These are phyloP conservation scores for Trichechus manatus DNA, from an alignment of 2,113 vertebrate species.

Conservation along the genomic window DNA sequence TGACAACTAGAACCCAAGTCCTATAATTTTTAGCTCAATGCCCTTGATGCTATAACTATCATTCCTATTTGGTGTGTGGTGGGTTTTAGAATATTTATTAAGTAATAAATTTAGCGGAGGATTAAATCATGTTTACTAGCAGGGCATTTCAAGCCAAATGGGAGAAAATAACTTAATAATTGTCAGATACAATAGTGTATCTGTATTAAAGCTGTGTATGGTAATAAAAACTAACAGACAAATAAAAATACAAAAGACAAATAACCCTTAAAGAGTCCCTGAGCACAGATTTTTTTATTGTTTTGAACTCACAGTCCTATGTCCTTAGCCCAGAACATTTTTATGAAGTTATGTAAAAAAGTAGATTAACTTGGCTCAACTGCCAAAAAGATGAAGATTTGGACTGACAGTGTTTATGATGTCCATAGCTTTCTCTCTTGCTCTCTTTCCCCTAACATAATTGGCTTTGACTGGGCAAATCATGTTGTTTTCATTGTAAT, in stretches of 20 bases:
- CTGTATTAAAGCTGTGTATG: slow-evolving; percentile 54
- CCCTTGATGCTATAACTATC: slow-evolving; percentile 8
- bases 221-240: slow-evolving; percentile 61
- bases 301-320: not conserved
- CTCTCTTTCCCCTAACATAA: slow-evolving; percentile 78
- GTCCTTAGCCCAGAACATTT: slow-evolving; percentile 28
- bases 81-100: slow-evolving; percentile 58
- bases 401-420: slow-evolving; percentile 82
- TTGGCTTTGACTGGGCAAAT: slow-evolving; percentile 85
- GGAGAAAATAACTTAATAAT: slow-evolving; percentile 67
- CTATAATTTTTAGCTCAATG: slow-evolving; percentile 48
- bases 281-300: slow-evolving; percentile 62
- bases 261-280: slow-evolving; percentile 48
- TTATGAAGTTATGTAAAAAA: slow-evolving; percentile 75
- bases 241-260: slow-evolving; percentile 54
- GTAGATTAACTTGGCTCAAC: slow-evolving; percentile 69
- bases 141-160: slow-evolving; percentile 35
- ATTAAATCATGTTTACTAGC: slow-evolving; percentile 58
- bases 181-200: slow-evolving; percentile 46
- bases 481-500: slow-evolving; percentile 83
- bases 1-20: not conserved
- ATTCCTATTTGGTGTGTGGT: slow-evolving; percentile 27
- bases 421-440: slow-evolving; percentile 75
- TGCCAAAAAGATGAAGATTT: slow-evolving; percentile 76
- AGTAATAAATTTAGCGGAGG: slow-evolving; percentile 46